Conservation (phyloP, 2,113 vertebrate species). For the Tamias sibiricus region DNA sequence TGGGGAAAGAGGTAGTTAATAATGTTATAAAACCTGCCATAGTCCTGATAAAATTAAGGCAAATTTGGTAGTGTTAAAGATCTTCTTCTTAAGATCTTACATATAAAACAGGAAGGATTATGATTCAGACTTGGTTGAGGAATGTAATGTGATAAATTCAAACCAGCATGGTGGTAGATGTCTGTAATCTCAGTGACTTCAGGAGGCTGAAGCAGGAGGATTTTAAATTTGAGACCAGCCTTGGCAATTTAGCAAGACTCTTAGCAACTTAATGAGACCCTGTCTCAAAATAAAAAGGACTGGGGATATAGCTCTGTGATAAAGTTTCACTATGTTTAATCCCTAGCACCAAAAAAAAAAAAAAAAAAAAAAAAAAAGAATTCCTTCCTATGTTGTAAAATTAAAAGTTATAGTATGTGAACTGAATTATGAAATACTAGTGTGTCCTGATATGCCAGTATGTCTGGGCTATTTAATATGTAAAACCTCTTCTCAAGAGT, state of each 20-base stretch:
- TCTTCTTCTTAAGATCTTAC: background rate
- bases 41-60: conserved; percentile 21
- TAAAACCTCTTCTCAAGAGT: background rate
- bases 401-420: background rate
- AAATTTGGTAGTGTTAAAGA: background rate
- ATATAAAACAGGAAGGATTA: background rate
- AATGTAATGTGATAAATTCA: background rate
- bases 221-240: too few species aligned
- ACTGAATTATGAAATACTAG: background rate
- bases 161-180: too few species aligned
- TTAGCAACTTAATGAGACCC: too few species aligned
- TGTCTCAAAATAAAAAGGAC: too few species aligned
- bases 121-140: conserved; percentile 16
- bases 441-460: background rate
- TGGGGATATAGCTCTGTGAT: too few species aligned
- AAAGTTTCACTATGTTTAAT: too few species aligned
- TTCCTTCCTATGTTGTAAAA: background rate
- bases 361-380: background rate
- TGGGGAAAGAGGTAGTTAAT: background rate
- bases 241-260: too few species aligned
- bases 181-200: background rate
- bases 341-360: background rate
- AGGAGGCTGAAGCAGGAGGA: too few species aligned
- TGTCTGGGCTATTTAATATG: background rate
- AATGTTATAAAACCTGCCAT: background rate